Conservation (phyloP, 1,140 invertebrate genomes). For the Solenopsis fugax region DNA sequence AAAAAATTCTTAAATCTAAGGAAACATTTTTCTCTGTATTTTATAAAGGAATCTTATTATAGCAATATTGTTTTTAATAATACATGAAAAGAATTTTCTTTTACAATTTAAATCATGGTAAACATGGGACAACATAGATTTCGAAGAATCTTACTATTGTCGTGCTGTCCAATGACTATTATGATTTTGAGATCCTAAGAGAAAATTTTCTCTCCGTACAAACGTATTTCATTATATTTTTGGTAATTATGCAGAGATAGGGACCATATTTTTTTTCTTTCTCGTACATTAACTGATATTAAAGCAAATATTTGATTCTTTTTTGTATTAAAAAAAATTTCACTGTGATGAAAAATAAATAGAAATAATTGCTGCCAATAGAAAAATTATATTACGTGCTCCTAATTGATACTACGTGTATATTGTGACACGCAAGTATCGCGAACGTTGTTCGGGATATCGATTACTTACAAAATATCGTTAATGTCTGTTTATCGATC, state of each 20-base stretch:
- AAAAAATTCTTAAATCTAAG: too few relatives aligned
- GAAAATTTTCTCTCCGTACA: neutral
- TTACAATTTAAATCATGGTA: too few relatives aligned
- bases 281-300: neutral
- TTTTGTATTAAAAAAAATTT: neutral
- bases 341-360: neutral
- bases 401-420: neutral
- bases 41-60: neutral
- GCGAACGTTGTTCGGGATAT: neutral
- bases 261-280: too few relatives aligned
- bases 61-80: neutral
- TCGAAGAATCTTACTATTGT: too few relatives aligned
- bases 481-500: conserved; percentile 17
- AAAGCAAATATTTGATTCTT: neutral
- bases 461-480: conserved; percentile 8
- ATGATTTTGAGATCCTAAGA: too few relatives aligned
- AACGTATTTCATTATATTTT: neutral
- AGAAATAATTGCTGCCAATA: neutral
- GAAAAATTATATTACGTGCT: neutral
- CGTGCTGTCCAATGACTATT: too few relatives aligned
- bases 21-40: too few relatives aligned
- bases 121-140: too few relatives aligned
- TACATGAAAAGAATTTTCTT: too few relatives aligned
- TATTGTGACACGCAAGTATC: neutral
- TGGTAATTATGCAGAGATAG: too few relatives aligned